Conservation (phyloP, 2,113 vertebrate species). For the Mustelus asterias region DNA sequence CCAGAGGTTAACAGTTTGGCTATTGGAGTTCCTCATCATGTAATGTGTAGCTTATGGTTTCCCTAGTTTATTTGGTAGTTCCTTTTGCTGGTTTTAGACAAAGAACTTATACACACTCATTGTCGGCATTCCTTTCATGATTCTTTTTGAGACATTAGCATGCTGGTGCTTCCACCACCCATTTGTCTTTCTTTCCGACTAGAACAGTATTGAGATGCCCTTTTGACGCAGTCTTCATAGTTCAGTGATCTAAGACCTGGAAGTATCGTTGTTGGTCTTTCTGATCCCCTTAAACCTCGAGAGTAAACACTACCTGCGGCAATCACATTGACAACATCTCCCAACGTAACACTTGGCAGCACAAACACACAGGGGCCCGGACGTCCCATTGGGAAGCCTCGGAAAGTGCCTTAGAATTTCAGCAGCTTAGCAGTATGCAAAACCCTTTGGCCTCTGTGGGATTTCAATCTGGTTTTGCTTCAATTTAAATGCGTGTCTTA, state of each 20-base stretch:
- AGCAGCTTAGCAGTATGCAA: neutral
- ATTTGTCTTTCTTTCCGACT: neutral
- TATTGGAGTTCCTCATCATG: neutral
- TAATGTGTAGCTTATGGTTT: neutral
- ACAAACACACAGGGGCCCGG: neutral
- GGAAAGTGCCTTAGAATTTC: neutral
- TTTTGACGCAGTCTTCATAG: slow-evolving; percentile 10
- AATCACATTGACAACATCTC: slow-evolving; percentile 12
- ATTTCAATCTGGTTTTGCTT: neutral
- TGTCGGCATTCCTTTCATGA: neutral
- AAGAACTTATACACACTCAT: neutral
- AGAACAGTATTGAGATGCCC: slow-evolving; percentile 7
- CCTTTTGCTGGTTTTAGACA: neutral
- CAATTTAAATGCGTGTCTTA: slow-evolving; percentile 6
- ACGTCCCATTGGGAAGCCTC: neutral
- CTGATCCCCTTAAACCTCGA: neutral
- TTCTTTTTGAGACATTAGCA: neutral
- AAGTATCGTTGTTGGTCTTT: slow-evolving; percentile 9
- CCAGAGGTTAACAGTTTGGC: neutral
- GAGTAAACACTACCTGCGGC: slow-evolving; percentile 27
- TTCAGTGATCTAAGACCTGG: slow-evolving; percentile 29
- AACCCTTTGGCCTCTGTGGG: neutral
- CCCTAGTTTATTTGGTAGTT: neutral
- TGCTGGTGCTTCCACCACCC: neutral
- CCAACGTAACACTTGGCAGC: slow-evolving; percentile 25